Base-by-base conservation (phyloP, 2,113 vertebrate genomes). In the Passer domesticus region DNA sequence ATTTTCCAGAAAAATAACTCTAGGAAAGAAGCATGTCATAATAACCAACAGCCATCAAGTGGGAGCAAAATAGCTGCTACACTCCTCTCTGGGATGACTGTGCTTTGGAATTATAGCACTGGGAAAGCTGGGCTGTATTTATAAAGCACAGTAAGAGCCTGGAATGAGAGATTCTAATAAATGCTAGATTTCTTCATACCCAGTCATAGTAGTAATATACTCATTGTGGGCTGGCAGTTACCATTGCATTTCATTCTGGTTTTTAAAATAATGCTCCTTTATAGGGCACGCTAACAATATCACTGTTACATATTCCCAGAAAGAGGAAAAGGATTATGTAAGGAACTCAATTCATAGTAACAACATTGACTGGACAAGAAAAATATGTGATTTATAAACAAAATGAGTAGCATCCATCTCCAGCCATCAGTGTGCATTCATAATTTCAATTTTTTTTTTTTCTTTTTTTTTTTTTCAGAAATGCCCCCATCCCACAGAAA, bases 1-100 rank as follows among this genome's bases (percentile, higher is more conserved):
- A 47, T 43, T 90, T 92, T 74, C 44, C 60, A 87, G 62, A 89
- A 92, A 94, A 87, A 89, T 63, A 58, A 62, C 55, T 87, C n/a
- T 62, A 66, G n/a, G 74, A 95, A 92, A 94, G 41, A 89, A 79
- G 13, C 35, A 76, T 73, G 28, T 83, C 77, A 64, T 79, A 83
- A 75, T 33, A 94, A 70, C 64, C 62, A 89, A 69, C 55, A 89
- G 46, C 46, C 43, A 5, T 73, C 84, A 94, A 89, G 55, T 67
- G 62, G 35, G 41, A 94, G 58, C 6, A 91, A 95, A 91, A 62
- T 82, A 89, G 43, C n/a, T 76, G 58, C 49, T 66, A 20, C 47
- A 33, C 37, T 91, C 41, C 39, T 52, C 14, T 72, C 39, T 25
- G 6, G 20, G 31, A 13, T 76, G 53, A 30, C 31, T 81, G 37